Evolutionary conservation across 2,888 invertebrate species (phyloP).

Genomic region (Aricia artaxerxes): DNA sequence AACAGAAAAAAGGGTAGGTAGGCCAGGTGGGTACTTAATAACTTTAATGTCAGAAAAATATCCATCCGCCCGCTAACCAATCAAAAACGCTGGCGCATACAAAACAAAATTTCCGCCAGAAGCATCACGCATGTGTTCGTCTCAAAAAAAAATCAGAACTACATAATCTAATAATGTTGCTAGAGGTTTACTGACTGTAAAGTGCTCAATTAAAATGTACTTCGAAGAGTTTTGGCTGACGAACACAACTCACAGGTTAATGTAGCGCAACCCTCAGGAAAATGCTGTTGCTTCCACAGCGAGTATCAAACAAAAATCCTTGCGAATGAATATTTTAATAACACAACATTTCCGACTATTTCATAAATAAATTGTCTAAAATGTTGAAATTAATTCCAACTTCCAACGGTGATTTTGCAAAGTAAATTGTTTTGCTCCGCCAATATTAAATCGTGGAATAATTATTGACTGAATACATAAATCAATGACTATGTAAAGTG

Average conservation of each 20-base stretch:
- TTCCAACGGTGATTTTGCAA: background rate
- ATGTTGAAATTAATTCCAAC: background rate
- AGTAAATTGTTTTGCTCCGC: slow-evolving; percentile 3
- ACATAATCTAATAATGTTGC: background rate
- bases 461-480: slow-evolving; percentile 35
- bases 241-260: no score
- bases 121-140: background rate
- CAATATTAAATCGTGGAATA: slow-evolving; percentile 24
- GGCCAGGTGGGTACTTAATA: no score
- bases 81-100: no score
- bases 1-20: no score
- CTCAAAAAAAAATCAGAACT: no score
- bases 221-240: no score
- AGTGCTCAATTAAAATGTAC: background rate
- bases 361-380: slow-evolving; percentile 3
- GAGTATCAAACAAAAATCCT: background rate
- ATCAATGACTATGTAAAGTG: slow-evolving; percentile 40
- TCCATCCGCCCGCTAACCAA: no score
- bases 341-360: background rate
- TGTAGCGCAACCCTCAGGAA: no score
- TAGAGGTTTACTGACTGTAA: background rate
- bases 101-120: no score
- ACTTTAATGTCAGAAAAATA: no score
- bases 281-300: background rate
- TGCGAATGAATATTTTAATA: background rate